Percentiles rank a stretch among this genome's conserved stretches.
Conservation (phyloP, 2,888 invertebrate species). For the Crioceris asparagi region DNA sequence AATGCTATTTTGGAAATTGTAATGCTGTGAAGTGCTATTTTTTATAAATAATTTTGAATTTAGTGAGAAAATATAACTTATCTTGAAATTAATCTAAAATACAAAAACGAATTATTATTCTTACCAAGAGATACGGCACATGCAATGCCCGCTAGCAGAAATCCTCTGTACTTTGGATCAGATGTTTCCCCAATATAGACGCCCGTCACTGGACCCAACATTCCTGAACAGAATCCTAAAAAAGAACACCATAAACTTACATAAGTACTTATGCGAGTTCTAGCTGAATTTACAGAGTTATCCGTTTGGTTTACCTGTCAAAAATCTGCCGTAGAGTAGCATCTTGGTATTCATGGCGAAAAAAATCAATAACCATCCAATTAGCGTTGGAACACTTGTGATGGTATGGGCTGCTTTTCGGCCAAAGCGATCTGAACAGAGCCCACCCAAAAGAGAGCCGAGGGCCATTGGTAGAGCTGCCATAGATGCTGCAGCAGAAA, state of each 20-base stretch:
- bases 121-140: constrained; percentile 14
- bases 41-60: too few relatives aligned
- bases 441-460: constrained; percentile 49
- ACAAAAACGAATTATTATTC: too few relatives aligned
- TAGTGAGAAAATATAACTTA: too few relatives aligned
- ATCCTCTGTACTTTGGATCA: constrained; percentile 51
- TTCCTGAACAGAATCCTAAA: constrained; percentile 38
- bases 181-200: constrained; percentile 33
- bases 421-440: constrained; percentile 51
- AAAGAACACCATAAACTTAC: too few relatives aligned
- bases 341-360: constrained; percentile 43
- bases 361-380: constrained; percentile 51
- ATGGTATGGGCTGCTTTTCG: constrained; percentile 47
- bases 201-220: constrained; percentile 39
- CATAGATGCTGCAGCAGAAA: constrained; percentile 45
- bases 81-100: too few relatives aligned
- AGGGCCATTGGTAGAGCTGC: constrained; percentile 53
- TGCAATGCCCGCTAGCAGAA: constrained; percentile 26
- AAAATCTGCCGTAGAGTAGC: constrained; percentile 38
- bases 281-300: too few relatives aligned
- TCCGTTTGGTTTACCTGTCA: too few relatives aligned
- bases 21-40: too few relatives aligned
- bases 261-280: too few relatives aligned
- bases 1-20: too few relatives aligned
- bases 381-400: constrained; percentile 44